A percentile compares a stretch with the other conserved stretches of the same genome.
Conservation (phyloP, 2,797 vertebrate genomes). For the Pelobates cultripes region DNA sequence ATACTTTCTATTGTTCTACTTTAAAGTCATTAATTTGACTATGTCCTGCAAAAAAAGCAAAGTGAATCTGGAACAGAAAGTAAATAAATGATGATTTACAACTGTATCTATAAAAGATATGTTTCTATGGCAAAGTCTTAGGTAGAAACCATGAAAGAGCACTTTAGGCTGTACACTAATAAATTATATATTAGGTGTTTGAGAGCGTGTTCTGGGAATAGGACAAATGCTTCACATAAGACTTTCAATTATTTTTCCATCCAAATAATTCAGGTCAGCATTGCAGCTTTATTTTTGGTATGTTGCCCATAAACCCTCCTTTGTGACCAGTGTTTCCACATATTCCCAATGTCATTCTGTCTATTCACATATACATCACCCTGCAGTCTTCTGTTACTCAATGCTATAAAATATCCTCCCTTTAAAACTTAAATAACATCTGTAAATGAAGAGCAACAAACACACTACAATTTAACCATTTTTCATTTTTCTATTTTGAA, state of each 20-base stretch:
- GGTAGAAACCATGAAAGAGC: neutral
- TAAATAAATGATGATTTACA: slow-evolving; percentile 23
- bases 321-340: neutral
- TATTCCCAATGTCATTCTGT: neutral
- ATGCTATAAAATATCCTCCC: too few species aligned
- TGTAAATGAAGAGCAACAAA: too few species aligned
- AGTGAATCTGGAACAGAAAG: neutral
- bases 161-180: neutral
- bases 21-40: neutral
- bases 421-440: too few species aligned
- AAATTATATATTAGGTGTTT: neutral
- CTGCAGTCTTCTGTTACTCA: neutral
- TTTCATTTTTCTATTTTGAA: too few species aligned
- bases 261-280: neutral
- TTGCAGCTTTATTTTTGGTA: neutral
- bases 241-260: neutral
- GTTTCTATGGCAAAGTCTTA: slow-evolving; percentile 4
- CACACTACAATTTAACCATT: too few species aligned
- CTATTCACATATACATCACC: neutral
- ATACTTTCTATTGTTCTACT: too few species aligned
- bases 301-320: neutral
- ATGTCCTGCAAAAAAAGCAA: neutral
- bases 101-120: neutral
- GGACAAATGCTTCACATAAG: neutral
- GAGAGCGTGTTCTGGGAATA: neutral